Percentiles rank a stretch among this genome's conserved stretches.
Conservation (phyloP, 1,140 invertebrate species). For the Zaprionus camerounensis region DNA sequence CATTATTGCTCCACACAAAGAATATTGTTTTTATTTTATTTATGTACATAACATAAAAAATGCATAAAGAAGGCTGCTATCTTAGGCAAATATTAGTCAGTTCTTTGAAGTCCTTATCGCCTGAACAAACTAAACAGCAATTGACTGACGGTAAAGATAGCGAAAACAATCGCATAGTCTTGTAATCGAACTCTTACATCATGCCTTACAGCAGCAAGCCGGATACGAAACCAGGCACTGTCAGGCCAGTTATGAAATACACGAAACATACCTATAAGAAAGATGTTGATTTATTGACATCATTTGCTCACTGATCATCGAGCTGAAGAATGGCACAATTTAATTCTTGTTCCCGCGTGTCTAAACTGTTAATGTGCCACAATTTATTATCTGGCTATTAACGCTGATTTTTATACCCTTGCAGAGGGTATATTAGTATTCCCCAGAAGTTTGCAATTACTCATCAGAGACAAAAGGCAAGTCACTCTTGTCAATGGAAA, state of each 20-base stretch:
- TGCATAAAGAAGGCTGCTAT: not conserved
- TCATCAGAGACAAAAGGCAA: too few species aligned
- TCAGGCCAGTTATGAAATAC: slow-evolving; percentile 26
- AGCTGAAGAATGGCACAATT: slow-evolving; percentile 19
- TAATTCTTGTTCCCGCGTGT: slow-evolving; percentile 11
- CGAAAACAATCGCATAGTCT: not conserved
- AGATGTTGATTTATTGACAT: slow-evolving; percentile 61
- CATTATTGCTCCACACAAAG: too few species aligned
- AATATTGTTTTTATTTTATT: too few species aligned
- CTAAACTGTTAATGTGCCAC: slow-evolving; percentile 36
- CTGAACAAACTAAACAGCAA: not conserved
- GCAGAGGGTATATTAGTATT: not conserved
- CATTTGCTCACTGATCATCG: slow-evolving; percentile 35
- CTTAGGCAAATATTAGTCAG: not conserved
- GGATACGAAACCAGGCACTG: slow-evolving; percentile 2
- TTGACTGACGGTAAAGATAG: not conserved
- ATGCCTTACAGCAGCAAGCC: slow-evolving; percentile 11
- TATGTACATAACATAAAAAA: not conserved
- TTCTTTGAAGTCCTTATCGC: not conserved
- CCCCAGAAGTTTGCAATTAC: not conserved
- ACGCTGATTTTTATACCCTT: not conserved
- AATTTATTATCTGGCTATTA: slow-evolving; percentile 23
- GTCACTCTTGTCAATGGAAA: too few species aligned
- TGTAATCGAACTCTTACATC: slow-evolving; percentile 17
- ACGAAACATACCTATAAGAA: slow-evolving; percentile 1